Percentiles rank a stretch among this genome's conserved stretches.
Evolutionary conservation across 2,113 vertebrate species (phyloP).

Genomic region (Grammomys surdaster): DNA sequence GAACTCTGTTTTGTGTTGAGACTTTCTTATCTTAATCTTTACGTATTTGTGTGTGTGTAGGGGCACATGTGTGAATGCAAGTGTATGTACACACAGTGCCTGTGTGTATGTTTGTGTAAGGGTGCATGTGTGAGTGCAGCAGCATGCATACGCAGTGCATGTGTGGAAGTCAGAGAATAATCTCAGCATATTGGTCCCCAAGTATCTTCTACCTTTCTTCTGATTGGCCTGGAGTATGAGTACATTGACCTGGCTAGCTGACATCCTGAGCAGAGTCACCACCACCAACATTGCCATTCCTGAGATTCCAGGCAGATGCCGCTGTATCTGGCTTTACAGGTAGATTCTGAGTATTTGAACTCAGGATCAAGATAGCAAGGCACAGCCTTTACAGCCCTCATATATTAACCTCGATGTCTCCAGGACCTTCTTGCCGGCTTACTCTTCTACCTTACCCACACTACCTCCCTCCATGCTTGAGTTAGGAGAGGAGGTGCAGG

Average conservation of each 20-base stretch:
- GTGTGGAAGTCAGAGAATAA: neutral
- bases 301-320: no score
- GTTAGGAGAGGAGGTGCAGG: neutral
- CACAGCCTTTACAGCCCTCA: neutral
- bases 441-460: neutral
- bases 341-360: neutral
- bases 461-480: rapidly evolving
- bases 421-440: neutral
- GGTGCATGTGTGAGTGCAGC: neutral
- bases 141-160: neutral
- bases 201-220: no score
- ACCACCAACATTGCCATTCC: neutral
- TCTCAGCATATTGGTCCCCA: neutral
- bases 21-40: neutral
- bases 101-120: neutral
- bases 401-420: neutral
- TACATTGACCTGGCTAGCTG: neutral
- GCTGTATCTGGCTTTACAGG: neutral
- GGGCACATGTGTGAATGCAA: neutral
- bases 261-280: no score
- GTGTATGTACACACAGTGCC: neutral
- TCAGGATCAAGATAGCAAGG: neutral
- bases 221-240: neutral
- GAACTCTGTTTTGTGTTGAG: neutral
- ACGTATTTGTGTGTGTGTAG: neutral